phyloP scores from a whole-genome alignment of 2,888 invertebrate species.

The Cantharis rustica region DNA sequence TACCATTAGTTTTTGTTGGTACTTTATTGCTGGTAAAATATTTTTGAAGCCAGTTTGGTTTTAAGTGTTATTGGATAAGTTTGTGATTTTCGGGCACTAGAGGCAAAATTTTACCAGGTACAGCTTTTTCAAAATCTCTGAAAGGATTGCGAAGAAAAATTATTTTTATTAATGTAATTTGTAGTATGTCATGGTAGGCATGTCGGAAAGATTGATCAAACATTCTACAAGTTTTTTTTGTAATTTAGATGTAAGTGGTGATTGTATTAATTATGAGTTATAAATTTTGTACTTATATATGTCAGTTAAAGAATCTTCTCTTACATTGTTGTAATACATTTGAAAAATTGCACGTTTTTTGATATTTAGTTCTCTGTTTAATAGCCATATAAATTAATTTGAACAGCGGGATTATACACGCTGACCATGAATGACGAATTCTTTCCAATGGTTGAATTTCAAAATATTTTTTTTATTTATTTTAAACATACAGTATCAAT shows the following conservation, averaged over 20 bases:
- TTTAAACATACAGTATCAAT: too few species aligned
- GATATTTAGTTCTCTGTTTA: neutral
- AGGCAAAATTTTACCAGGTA: neutral
- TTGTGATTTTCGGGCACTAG: neutral
- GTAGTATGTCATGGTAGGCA: neutral
- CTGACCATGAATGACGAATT: neutral
- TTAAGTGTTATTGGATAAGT: neutral
- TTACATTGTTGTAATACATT: neutral
- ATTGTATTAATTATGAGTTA: conserved; percentile 2
- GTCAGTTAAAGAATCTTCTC: neutral
- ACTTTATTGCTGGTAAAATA: neutral
- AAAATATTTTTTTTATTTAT: too few species aligned
- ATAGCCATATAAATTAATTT: neutral
- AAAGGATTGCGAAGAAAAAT: neutral
- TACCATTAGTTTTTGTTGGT: neutral
- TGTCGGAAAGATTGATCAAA: neutral
- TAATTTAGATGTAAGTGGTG: conserved; percentile 3
- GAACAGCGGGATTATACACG: neutral
- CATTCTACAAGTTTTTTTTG: conserved; percentile 1
- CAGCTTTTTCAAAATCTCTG: neutral
- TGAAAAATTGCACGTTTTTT: neutral
- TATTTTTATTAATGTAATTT: neutral
- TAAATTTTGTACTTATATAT: neutral
- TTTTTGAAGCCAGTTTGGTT: neutral
- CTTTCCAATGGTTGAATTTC: too few species aligned